phyloP scores from a whole-genome alignment of 1,140 invertebrate species.

The Mya arenaria region DNA sequence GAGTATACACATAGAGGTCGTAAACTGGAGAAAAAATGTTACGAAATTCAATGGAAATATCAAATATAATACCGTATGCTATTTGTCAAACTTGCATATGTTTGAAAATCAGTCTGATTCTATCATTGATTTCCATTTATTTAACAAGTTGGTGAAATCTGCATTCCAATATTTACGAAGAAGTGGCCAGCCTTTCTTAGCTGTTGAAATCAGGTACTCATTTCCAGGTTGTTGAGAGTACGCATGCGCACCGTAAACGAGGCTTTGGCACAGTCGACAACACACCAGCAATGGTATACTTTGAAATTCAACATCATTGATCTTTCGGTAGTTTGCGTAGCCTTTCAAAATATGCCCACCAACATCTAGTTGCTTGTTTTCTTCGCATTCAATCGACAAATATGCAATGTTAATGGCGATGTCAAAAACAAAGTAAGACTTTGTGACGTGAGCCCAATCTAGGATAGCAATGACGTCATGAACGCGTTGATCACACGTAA shows the following conservation, averaged over 20 bases:
- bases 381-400: constrained; percentile 86
- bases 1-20: too few species aligned
- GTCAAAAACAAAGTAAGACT: constrained; percentile 90
- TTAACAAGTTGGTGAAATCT: too few species aligned
- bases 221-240: constrained; percentile 88
- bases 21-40: too few species aligned
- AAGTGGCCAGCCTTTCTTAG: constrained; percentile 70
- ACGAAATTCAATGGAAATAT: too few species aligned
- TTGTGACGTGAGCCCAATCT: constrained; percentile 92
- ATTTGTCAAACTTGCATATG: too few species aligned
- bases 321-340: constrained; percentile 84
- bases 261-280: constrained; percentile 89
- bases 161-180: constrained; percentile 82
- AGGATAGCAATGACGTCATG: constrained; percentile 85
- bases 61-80: too few species aligned
- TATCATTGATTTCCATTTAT: too few species aligned
- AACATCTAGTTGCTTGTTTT: constrained; percentile 81
- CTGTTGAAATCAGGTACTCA: constrained; percentile 87
- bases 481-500: constrained; percentile 36
- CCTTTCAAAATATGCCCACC: constrained; percentile 89
- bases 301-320: constrained; percentile 85
- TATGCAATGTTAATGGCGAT: constrained; percentile 90
- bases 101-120: too few species aligned
- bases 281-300: constrained; percentile 88
- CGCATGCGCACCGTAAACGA: constrained; percentile 90